These are phyloP conservation scores for Ophion ventricosus DNA, from an alignment of 2,888 invertebrate genomes.

Conservation along the genomic window DNA sequence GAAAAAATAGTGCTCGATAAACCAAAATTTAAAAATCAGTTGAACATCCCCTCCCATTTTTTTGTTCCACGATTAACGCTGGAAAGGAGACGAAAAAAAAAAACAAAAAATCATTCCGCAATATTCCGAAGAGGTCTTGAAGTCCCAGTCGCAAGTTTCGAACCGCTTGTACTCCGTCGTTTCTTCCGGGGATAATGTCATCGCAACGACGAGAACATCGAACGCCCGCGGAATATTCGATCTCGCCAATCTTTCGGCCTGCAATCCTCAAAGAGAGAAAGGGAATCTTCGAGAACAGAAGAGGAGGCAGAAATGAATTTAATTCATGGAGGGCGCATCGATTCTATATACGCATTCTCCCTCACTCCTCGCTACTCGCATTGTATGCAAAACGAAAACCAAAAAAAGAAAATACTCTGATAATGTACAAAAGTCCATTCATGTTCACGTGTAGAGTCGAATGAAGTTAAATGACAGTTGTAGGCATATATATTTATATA, in stretches of 20 bases:
- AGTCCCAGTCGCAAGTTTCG: too few relatives aligned
- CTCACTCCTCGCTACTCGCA: constrained; percentile 41
- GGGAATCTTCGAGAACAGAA: constrained; percentile 11
- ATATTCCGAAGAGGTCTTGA: too few relatives aligned
- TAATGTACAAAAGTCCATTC: constrained; percentile 63
- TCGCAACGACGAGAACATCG: background rate
- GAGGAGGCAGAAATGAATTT: constrained; percentile 17
- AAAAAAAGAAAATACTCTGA: constrained; percentile 52
- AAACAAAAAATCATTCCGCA: too few relatives aligned
- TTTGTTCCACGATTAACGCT: too few relatives aligned
- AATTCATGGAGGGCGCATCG: constrained; percentile 45
- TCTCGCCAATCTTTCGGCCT: background rate
- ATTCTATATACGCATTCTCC: constrained; percentile 62
- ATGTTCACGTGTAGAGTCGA: constrained; percentile 46
- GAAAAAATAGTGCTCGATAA: too few relatives aligned
- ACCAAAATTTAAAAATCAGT: too few relatives aligned
- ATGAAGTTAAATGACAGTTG: background rate
- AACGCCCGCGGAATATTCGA: background rate
- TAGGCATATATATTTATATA: background rate
- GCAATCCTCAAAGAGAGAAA: too few relatives aligned
- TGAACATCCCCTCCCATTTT: too few relatives aligned
- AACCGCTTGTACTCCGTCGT: too few relatives aligned
- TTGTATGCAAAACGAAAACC: constrained; percentile 74
- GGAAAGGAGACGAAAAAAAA: too few relatives aligned
- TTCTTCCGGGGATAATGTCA: too few relatives aligned